These are phyloP conservation scores for Tragelaphus eurycerus DNA, from an alignment of 2,797 vertebrate genomes.

Conservation along the genomic window DNA sequence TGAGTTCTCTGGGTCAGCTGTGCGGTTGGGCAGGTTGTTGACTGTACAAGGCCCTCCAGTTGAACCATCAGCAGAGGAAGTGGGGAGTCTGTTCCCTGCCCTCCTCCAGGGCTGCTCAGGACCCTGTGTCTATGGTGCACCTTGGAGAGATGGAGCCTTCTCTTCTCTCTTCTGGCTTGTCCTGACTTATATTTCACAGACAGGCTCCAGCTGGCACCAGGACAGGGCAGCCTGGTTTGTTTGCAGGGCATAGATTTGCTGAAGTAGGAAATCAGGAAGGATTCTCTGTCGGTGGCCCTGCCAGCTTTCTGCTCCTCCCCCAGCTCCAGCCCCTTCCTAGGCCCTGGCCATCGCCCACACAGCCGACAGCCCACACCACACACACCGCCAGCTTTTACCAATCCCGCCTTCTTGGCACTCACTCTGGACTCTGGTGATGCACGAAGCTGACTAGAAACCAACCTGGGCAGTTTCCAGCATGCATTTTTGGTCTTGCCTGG, in stretches of 20 bases:
- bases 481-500: background rate
- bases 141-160: background rate
- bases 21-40: background rate
- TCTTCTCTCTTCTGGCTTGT: background rate
- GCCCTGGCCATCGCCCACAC: background rate
- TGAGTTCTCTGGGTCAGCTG: background rate
- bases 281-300: background rate
- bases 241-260: background rate
- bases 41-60: background rate
- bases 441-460: constrained; percentile 4
- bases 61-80: background rate
- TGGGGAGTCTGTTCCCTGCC: background rate
- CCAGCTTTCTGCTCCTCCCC: background rate
- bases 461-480: background rate
- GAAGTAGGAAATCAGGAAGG: background rate
- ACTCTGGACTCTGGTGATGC: background rate
- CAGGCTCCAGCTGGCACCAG: background rate
- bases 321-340: background rate
- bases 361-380: background rate
- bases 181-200: background rate
- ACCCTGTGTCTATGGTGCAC: background rate
- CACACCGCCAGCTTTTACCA: background rate
- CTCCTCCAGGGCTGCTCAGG: background rate
- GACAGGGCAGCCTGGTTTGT: background rate
- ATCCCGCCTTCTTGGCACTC: background rate